Base-by-base conservation (phyloP, 2,797 vertebrate genomes). In the Thripadectes ignobilis region DNA sequence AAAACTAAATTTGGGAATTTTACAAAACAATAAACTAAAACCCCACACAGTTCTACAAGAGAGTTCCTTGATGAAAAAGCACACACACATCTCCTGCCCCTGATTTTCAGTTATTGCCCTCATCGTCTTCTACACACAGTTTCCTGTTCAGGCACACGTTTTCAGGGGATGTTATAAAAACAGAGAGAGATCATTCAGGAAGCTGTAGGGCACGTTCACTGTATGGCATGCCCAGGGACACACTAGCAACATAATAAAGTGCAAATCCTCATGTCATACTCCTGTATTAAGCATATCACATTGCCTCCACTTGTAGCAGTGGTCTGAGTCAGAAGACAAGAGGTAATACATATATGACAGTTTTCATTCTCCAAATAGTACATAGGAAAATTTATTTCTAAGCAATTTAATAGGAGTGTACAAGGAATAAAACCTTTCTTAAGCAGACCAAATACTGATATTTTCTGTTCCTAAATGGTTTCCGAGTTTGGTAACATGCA, bases 161-260 rank as follows among this genome's bases (percentile, higher is more conserved):
- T 90, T 92, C 43, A 34, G 13, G 7, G 2, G 11, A 7, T 34
- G 7, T 67, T 81, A 79, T 17, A 32, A 52, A 76, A 26, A 61
- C 6, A n/a, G 6, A 48, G 9, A 72, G 18, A 41, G 9, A n/a
- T 71, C 7, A 41, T 12, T 45, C 72, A 77, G 22, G 24, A 73
- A 93, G 24, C 43, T 79, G 49, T 58, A 93, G 67, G 59, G 39
- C 18, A 80, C 23, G 15, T 75, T 92, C 41, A 66, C 59, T 39
- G 36, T 77, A 61, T 73, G 61, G 41, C 63, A 52, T 67, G 48
- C 73, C 84, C 89, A 75, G 87, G 76, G 71, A 93, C 62, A 69
- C 39, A 77, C 61, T 80, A 80, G 20, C 48, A 85, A 66, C 61
- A 51, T n/a, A 63, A 68, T 88, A 83, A 89, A 83, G 43, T 72